Evolutionary conservation across 2,797 vertebrate species (phyloP), one percentile per base, ranked within the genome.

Genomic region (Otolemur crassicaudatus): DNA sequence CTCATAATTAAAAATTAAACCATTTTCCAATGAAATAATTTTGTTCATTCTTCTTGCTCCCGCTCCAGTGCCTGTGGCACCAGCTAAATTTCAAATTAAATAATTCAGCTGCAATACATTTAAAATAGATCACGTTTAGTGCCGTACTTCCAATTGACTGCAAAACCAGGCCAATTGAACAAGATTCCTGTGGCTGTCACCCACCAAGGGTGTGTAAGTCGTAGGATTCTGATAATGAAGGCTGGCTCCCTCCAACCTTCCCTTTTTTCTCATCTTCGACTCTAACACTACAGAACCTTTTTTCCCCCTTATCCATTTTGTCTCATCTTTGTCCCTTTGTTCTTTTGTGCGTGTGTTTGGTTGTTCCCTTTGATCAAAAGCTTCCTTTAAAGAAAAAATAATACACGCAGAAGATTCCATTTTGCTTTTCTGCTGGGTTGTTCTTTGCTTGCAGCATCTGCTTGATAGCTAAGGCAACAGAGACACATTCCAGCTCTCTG

Each of bases 1-100:
- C 93, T 95, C 89, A 76, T 95, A 97, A 98, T 97, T 97, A 98
- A 98, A 98, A 98, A 97, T 98, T 97, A 97, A 98, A 97, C 94
- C 88, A 0, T 91, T 98, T 98, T 97, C 95, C 95, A 95, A 72
- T 94, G 96, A 97, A 98, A 97, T 98, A 95, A 97, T 97, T 97
- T 95, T 31, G 82, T 91, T 97, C 97, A 97, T 98, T 97, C 93
- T 98, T 97, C 96, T 97, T 94, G 83, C n/a, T 96, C 94, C 82
- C 0, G 56, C 96, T 94, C 61, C 87, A 95, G 75, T 43, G 97
- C 97, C 98, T 96, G 96, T 97, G 97, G 97, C 98, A 97, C 94
- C 79, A 94, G 91, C 96, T 98, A 97, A 98, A 97, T 98, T 97
- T 97, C 49, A 0, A 97, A 97, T 98, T 97, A 97, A 98, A 98